Evolutionary conservation across 2,888 invertebrate species (phyloP).

Genomic region (Amblyjoppa proteus): DNA sequence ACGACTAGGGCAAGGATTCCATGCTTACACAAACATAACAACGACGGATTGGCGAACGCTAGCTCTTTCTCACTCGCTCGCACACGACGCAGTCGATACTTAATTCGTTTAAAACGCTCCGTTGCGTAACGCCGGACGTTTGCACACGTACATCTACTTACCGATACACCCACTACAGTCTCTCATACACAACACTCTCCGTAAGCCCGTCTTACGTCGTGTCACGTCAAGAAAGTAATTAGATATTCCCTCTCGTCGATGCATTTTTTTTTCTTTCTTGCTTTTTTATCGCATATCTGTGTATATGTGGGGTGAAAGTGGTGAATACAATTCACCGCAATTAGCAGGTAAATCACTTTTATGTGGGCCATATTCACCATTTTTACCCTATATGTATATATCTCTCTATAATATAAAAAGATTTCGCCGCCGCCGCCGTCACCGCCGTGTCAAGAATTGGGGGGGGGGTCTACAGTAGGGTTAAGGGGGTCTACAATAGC

Average conservation of each 20-base stretch:
- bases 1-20: constrained; percentile 30
- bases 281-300: background rate
- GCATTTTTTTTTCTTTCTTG: background rate
- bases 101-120: constrained; percentile 76
- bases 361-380: background rate
- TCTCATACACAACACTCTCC: background rate
- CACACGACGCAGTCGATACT: constrained; percentile 44
- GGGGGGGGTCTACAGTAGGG: no score
- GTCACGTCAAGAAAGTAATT: constrained; percentile 41
- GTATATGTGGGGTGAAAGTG: no score
- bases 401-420: no score
- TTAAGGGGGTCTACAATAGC: no score
- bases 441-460: no score
- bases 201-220: constrained; percentile 40
- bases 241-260: constrained; percentile 4
- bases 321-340: background rate
- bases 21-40: constrained; percentile 36
- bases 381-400: background rate
- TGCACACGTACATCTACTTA: constrained; percentile 35
- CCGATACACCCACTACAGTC: constrained; percentile 1
- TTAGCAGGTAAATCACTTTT: no score
- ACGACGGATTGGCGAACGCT: constrained; percentile 31
- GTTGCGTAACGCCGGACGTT: constrained; percentile 70
- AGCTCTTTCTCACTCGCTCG: constrained; percentile 32
- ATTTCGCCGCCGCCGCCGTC: no score